These are phyloP conservation scores for Maniola hyperantus DNA, from an alignment of 2,888 invertebrate species.

Conservation along the genomic window DNA sequence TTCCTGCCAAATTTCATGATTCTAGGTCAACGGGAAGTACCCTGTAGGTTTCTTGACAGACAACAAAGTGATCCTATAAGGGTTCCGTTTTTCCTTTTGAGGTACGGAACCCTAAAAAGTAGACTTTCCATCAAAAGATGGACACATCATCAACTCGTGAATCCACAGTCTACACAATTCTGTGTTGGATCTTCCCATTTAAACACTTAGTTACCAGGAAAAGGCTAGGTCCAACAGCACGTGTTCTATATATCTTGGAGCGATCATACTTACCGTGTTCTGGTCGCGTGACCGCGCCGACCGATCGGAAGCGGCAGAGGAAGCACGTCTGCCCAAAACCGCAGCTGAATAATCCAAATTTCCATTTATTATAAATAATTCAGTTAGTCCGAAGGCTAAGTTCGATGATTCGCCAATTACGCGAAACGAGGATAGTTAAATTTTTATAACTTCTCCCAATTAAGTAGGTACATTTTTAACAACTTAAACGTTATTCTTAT, in stretches of 20 bases:
- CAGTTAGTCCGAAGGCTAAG: slow-evolving; percentile 56
- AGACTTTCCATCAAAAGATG: too few relatives aligned
- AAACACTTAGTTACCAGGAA: slow-evolving; percentile 47
- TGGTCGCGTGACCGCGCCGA: slow-evolving; percentile 69
- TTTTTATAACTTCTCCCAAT: slow-evolving; percentile 38
- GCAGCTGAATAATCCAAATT: slow-evolving; percentile 78
- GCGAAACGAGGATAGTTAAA: slow-evolving; percentile 44
- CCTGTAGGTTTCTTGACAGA: too few relatives aligned
- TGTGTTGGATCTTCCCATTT: too few relatives aligned
- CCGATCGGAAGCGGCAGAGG: slow-evolving; percentile 72
- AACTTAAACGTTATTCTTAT: background rate
- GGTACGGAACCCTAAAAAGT: too few relatives aligned
- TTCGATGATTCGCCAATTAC: slow-evolving; percentile 50
- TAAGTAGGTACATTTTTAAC: slow-evolving; percentile 7
- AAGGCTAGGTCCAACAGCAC: slow-evolving; percentile 41
- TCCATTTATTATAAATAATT: slow-evolving; percentile 71
- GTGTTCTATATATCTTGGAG: slow-evolving; percentile 20
- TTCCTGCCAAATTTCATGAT: too few relatives aligned
- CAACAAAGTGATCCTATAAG: too few relatives aligned
- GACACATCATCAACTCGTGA: too few relatives aligned
- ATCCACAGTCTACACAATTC: too few relatives aligned
- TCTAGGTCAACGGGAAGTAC: too few relatives aligned
- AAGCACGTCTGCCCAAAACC: slow-evolving; percentile 79
- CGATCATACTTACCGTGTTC: slow-evolving; percentile 44
- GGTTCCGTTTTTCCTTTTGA: too few relatives aligned